Evolutionary conservation across 2,797 vertebrate species (phyloP), one percentile per base, ranked within the genome.

Genomic region (Paguma larvata): DNA sequence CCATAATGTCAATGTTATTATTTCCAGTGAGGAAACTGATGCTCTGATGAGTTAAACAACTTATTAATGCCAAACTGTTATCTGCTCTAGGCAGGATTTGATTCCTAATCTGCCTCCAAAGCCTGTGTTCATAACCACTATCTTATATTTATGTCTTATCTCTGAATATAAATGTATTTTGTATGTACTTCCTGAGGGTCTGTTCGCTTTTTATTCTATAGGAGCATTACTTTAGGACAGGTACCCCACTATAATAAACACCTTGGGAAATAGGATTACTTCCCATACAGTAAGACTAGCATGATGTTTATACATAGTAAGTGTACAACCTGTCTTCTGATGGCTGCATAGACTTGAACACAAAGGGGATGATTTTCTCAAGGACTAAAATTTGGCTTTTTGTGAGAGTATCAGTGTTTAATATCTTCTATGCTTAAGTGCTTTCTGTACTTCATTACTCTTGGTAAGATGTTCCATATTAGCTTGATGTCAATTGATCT

Each of bases 401-500:
- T 62, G 32, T 48, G 21, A 73, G 53, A 78, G 2, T 41, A 63
- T 48, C 48, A 38, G 32, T 46, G 34, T 92, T 89, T 84, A 62
- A 34, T 63, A 63, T 65, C 21, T 70, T 10, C 32, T 78, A 21
- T 89, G 23, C 32, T 41, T 77, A 80, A 84, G 27, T 51, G 38
- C 5, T 85, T 4, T 1, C 2, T 48, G n/a, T 78, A 34, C 14
- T 82, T 97, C 89, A 83, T 97, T 97, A 65, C 18, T 89, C 19
- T 14, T 97, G 96, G 97, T 98, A 95, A 98, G 85, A 98, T 97
- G 90, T 91, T 96, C 82, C 0, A 70, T 92, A 97, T 98, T 98
- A 98, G 79, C 94, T 85, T 1, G 23, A 97, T 98, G 85, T 87
- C 97, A 97, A 91, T 13, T 98, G 98, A 98, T 98, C 98, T 97